Evolutionary conservation across 2,888 invertebrate genomes (phyloP), one percentile per base, ranked within the genome.

Genomic region (Melinopterus prodromus): DNA sequence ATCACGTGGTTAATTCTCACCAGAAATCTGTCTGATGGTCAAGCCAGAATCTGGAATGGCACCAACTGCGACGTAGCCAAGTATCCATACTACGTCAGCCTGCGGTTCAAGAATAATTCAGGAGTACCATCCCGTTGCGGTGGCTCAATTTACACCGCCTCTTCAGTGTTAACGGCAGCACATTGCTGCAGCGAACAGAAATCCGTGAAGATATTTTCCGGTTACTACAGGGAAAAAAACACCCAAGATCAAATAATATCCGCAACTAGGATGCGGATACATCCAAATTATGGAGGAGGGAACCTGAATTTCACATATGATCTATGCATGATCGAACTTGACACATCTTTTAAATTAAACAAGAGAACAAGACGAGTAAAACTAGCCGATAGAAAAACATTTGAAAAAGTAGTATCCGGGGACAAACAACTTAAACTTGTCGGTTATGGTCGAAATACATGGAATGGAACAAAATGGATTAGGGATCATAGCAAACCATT

Each of bases 91-190:
- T 74, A 74, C 26, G 74, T 74, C 2, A 26, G 26, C 35, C n/a
- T 74, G n/a, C n/a, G 26, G n/a, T n/a, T n/a, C n/a, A n/a, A n/a
- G n/a, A n/a, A n/a, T 74, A 5, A 9, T 26, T 26, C n/a, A 26
- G 6, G 4, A 5, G 9, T 6, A 6, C 6, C 6, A 9, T n/a
- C 9, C 38, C 6, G 6, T 69, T 87, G 86, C 38, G 86, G 86
- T 15, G 86, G 83, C 4, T 84, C 85, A 69, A 81, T 86, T 77
- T 81, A n/a, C 12, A 88, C 86, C 7, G 86, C 84, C n/a, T n/a
- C n/a, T n/a, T n/a, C n/a, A n/a, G n/a, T n/a, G n/a, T n/a, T n/a
- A n/a, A n/a, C n/a, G n/a, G n/a, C n/a, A n/a, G n/a, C n/a, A n/a
- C n/a, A n/a, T n/a, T n/a, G n/a, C n/a, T n/a, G n/a, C n/a, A n/a